Percentiles rank a stretch among this genome's conserved stretches.
Conservation (phyloP, 2,797 vertebrate genomes). For the Scolopax rusticola region DNA sequence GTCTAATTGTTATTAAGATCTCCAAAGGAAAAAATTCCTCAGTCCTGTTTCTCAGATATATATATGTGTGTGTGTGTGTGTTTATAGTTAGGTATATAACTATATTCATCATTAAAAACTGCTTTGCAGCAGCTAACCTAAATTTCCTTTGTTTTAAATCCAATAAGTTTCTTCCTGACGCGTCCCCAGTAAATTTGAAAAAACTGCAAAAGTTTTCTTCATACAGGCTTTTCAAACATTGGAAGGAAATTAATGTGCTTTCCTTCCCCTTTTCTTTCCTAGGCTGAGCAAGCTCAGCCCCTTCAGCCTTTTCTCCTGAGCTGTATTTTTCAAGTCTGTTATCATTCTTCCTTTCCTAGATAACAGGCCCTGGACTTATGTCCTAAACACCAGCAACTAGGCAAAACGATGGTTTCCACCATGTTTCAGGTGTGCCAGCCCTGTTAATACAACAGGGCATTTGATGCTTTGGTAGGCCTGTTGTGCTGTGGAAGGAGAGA, state of each 20-base stretch:
- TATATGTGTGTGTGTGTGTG: neutral
- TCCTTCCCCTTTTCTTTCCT: neutral
- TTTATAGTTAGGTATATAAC: neutral
- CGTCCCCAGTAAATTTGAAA: neutral
- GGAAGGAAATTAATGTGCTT: neutral
- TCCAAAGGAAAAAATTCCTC: neutral
- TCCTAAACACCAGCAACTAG: neutral
- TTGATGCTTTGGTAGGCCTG: neutral
- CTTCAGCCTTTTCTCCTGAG: neutral
- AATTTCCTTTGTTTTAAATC: neutral
- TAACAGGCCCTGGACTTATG: neutral
- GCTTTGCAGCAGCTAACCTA: neutral
- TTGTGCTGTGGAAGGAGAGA: neutral
- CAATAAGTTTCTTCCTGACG: neutral
- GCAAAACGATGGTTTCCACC: neutral
- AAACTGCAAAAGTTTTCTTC: neutral
- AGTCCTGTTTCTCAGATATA: neutral
- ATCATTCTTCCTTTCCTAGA: neutral
- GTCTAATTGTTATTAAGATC: neutral
- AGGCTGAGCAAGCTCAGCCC: neutral
- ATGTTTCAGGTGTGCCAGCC: neutral
- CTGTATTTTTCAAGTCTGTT: neutral
- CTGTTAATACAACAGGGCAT: neutral
- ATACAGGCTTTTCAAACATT: neutral
- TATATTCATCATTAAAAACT: neutral